Evolutionary conservation across 2,113 vertebrate genomes (phyloP).

Genomic region (Dendropsophus ebraccatus): DNA sequence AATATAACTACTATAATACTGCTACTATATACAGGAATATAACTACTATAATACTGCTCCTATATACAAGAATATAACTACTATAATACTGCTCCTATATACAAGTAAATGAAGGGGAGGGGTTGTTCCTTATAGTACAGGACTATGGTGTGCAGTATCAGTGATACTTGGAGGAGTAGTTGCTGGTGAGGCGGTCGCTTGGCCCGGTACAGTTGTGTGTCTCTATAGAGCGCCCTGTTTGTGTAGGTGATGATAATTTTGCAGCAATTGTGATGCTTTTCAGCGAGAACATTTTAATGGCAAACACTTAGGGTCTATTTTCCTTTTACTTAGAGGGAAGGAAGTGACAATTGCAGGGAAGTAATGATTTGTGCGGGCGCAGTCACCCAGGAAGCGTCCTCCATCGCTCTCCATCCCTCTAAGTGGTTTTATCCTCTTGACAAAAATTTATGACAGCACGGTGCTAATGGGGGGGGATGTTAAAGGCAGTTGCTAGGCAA

Average conservation of each 20-base stretch:
- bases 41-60: neutral
- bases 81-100: no score
- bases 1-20: slow-evolving; percentile 21
- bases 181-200: neutral
- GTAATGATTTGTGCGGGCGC: neutral
- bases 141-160: no score
- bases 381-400: neutral
- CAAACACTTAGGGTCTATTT: neutral
- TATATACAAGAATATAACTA: no score
- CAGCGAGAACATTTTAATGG: neutral
- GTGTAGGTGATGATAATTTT: neutral
- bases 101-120: no score
- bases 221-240: no score
- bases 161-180: neutral
- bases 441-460: slow-evolving; percentile 5
- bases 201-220: neutral
- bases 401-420: neutral
- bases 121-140: neutral
- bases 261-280: neutral
- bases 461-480: neutral
- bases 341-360: neutral
- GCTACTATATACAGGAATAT: neutral
- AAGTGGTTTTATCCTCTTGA: slow-evolving; percentile 1
- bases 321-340: neutral
- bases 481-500: slow-evolving; percentile 25